phyloP scores from a whole-genome alignment of 2,113 vertebrate species.

The Edolisoma coerulescens region DNA sequence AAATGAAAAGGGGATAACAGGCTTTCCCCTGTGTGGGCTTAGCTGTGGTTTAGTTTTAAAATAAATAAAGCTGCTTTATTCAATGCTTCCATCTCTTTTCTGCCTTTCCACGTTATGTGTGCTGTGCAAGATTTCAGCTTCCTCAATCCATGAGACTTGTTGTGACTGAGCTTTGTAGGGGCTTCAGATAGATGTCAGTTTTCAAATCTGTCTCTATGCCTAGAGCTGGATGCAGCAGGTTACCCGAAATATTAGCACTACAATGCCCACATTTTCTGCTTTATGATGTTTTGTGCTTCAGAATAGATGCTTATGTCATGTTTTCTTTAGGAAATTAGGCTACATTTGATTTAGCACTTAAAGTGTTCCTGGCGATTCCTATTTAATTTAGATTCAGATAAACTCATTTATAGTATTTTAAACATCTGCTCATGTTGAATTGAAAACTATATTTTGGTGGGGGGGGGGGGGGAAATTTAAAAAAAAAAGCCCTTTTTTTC shows the following conservation, averaged over 20 bases:
- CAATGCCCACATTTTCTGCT: neutral
- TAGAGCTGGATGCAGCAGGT: neutral
- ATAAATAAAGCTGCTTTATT: slow-evolving; percentile 19
- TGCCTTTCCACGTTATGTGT: neutral
- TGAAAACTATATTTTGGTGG: neutral
- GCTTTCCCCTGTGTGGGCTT: neutral
- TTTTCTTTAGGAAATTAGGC: neutral
- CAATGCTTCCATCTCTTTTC: neutral
- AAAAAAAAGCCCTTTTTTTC: neutral
- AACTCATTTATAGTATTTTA: neutral
- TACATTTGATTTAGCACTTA: neutral
- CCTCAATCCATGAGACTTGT: neutral
- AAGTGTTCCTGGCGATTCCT: neutral
- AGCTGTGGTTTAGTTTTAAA: neutral
- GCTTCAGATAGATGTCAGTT: neutral
- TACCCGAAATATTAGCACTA: neutral
- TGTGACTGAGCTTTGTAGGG: neutral
- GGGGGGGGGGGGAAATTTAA: neutral
- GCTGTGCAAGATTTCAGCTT: neutral
- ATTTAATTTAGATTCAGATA: neutral
- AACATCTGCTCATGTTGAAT: neutral
- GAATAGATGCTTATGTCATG: neutral
- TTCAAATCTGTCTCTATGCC: neutral
- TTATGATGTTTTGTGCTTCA: neutral
- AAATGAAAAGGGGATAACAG: neutral